Percentiles rank a stretch among this genome's conserved stretches.
Conservation (phyloP, 2,888 invertebrate species). For the Ligdia adustata region DNA sequence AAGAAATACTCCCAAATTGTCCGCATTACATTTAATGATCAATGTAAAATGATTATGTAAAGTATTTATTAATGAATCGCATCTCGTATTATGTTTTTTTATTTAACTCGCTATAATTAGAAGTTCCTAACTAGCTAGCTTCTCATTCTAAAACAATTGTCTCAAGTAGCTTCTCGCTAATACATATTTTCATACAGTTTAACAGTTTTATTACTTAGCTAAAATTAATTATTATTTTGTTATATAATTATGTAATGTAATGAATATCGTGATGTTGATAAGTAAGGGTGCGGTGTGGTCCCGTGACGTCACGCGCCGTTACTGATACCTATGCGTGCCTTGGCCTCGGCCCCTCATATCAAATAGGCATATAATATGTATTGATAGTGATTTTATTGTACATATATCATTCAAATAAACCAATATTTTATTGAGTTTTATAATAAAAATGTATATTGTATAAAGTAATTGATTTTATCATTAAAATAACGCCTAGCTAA, state of each 20-base stretch:
- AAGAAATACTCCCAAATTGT: constrained; percentile 75
- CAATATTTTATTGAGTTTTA: constrained; percentile 82
- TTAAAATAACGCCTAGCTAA: constrained; percentile 80
- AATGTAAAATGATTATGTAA: constrained; percentile 73
- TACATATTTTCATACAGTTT: constrained; percentile 51
- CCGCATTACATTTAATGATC: constrained; percentile 51
- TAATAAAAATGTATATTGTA: constrained; percentile 84
- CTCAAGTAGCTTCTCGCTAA: constrained; percentile 61
- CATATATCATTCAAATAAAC: constrained; percentile 81
- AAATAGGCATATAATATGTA: constrained; percentile 77
- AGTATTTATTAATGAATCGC: constrained; percentile 78
- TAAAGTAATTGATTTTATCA: constrained; percentile 82
- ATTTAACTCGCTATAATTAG: constrained; percentile 78
- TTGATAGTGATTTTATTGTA: constrained; percentile 79
- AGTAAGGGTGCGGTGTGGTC: constrained; percentile 34
- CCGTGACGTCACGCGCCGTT: constrained; percentile 31
- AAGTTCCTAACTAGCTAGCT: constrained; percentile 83
- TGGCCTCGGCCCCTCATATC: constrained; percentile 81
- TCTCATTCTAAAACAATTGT: constrained; percentile 65
- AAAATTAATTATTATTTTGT: constrained; percentile 52
- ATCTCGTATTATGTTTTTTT: constrained; percentile 61
- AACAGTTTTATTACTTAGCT: constrained; percentile 48
- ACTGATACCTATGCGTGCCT: constrained; percentile 73
- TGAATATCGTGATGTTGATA: constrained; percentile 59
- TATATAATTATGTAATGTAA: constrained; percentile 52